Percentiles rank a stretch among this genome's conserved stretches.
phyloP scores from a whole-genome alignment of 2,113 vertebrate genomes.

The Leptocoma aspasia region DNA sequence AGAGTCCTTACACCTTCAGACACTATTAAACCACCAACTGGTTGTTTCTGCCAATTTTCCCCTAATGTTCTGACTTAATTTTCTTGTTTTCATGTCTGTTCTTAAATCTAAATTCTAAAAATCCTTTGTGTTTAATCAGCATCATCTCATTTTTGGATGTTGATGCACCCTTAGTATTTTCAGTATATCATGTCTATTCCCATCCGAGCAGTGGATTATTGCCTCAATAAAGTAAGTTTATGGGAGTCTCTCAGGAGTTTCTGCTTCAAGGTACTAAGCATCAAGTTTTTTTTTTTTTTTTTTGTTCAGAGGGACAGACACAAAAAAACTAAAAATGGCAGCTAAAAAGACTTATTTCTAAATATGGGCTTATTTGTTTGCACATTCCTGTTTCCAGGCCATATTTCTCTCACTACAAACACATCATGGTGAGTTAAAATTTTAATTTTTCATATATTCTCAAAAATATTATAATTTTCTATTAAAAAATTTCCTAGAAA shows the following conservation, averaged over 20 bases:
- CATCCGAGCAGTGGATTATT: not conserved
- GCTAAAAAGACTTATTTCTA: not conserved
- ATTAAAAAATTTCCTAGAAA: not conserved
- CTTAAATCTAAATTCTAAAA: not conserved
- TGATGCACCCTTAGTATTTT: not conserved
- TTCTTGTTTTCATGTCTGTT: not conserved
- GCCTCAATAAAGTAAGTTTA: not conserved
- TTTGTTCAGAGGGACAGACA: not conserved
- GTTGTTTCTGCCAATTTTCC: not conserved
- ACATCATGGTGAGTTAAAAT: not conserved
- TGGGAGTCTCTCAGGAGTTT: not conserved
- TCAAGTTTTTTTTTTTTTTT: not conserved
- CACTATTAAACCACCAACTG: not conserved
- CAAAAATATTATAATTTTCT: not conserved
- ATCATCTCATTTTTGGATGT: not conserved
- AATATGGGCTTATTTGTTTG: not conserved
- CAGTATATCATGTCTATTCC: not conserved
- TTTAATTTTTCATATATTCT: not conserved
- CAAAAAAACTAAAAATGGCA: not conserved
- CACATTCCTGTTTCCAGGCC: rapidly evolving
- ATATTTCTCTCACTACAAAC: not conserved
- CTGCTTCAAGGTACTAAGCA: not conserved
- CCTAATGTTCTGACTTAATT: not conserved
- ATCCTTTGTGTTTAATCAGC: not conserved
- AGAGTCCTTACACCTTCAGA: not conserved